Conservation (phyloP, 92 coral and sea anemone genomes). For the Metridium senile region DNA sequence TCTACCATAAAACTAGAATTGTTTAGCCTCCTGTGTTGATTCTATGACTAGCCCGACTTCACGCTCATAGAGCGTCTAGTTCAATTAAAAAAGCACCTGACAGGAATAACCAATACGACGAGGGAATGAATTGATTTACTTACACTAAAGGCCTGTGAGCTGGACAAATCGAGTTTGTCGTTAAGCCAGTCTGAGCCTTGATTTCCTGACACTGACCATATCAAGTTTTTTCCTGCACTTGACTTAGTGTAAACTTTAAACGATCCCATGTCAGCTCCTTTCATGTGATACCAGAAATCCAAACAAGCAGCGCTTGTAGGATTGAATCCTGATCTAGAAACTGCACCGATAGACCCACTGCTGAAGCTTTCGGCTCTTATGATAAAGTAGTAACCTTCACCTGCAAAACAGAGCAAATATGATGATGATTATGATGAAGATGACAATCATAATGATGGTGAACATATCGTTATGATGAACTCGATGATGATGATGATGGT, state of each 20-base stretch:
- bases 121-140: neutral
- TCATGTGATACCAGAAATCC: constrained; percentile 42
- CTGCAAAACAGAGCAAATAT: neutral
- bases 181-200: constrained; percentile 30
- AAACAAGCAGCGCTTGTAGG: constrained; percentile 30
- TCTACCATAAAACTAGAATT: too few species aligned
- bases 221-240: neutral
- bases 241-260: constrained; percentile 25
- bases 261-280: constrained; percentile 40
- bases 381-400: neutral
- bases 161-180: constrained; percentile 14
- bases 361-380: constrained; percentile 5
- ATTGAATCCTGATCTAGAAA: constrained; percentile 17
- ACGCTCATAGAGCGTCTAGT: too few species aligned
- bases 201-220: constrained; percentile 31
- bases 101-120: too few species aligned
- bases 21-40: too few species aligned
- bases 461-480: neutral
- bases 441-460: neutral
- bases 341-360: constrained; percentile 1
- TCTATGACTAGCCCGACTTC: too few species aligned
- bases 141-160: constrained; percentile 24
- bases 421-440: neutral
- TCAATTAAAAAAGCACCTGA: too few species aligned
- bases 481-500: neutral